Evolutionary conservation across 1,140 invertebrate genomes (phyloP).

Genomic region (Chelonus insularis): DNA sequence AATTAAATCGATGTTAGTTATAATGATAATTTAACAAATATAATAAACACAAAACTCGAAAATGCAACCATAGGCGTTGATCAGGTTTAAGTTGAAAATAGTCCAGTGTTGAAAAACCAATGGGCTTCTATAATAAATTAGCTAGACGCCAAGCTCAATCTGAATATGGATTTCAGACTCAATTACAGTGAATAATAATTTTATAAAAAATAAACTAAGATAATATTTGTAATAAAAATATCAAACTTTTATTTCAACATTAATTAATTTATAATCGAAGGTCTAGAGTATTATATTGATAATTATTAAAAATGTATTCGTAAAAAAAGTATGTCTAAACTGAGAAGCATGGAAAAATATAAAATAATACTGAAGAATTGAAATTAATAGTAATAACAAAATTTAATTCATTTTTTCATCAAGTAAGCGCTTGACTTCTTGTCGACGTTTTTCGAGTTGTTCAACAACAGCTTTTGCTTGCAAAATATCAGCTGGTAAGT

Average conservation of each 20-base stretch:
- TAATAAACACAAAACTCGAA: too few species aligned
- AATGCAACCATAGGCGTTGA: too few species aligned
- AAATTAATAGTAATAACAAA: background rate
- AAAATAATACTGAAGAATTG: background rate
- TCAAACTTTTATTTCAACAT: too few species aligned
- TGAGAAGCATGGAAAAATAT: background rate
- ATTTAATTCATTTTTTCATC: slow-evolving; percentile 33
- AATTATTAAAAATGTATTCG: too few species aligned
- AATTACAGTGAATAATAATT: background rate
- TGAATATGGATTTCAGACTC: slow-evolving; percentile 91
- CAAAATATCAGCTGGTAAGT: slow-evolving; percentile 50
- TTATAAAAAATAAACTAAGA: too few species aligned
- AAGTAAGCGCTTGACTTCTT: slow-evolving; percentile 36
- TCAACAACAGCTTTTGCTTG: slow-evolving; percentile 47
- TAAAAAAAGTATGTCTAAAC: too few species aligned
- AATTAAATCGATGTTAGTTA: slow-evolving; percentile 1
- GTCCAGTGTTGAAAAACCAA: slow-evolving; percentile 76
- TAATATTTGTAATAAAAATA: too few species aligned
- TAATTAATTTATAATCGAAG: too few species aligned
- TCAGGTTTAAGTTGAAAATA: too few species aligned
- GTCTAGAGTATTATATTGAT: too few species aligned
- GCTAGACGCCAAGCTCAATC: slow-evolving; percentile 82
- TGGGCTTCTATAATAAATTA: slow-evolving; percentile 87
- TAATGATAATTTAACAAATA: slow-evolving; percentile 2
- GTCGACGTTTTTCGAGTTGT: slow-evolving; percentile 41